Percentiles rank a stretch among this genome's conserved stretches.
Evolutionary conservation across 2,113 vertebrate species (phyloP).

Genomic region (Sphaerodactylus townsendi): DNA sequence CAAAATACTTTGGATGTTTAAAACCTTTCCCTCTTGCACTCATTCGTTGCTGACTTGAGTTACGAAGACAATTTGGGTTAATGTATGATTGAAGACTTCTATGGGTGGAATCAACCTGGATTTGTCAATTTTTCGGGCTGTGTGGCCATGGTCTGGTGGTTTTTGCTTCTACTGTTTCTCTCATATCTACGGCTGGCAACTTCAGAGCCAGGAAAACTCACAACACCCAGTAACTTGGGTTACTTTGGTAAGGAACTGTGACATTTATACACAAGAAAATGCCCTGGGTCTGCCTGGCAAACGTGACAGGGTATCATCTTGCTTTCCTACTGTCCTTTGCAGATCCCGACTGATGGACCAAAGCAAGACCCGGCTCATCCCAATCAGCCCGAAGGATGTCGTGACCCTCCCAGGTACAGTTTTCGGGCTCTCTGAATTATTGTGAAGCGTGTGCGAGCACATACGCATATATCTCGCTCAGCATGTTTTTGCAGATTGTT

Average conservation of each 20-base stretch:
- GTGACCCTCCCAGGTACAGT: constrained; percentile 21
- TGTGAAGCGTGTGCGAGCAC: not conserved
- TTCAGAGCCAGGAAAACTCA: too few relatives aligned
- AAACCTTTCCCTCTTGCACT: too few relatives aligned
- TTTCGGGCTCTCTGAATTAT: not conserved
- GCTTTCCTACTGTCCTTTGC: not conserved
- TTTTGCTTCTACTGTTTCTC: too few relatives aligned
- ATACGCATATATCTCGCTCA: too few relatives aligned
- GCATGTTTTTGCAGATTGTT: not conserved
- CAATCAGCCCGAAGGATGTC: not conserved
- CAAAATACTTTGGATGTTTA: too few relatives aligned
- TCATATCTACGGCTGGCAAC: too few relatives aligned
- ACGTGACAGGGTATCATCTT: not conserved
- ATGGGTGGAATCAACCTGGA: too few relatives aligned
- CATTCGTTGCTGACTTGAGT: too few relatives aligned
- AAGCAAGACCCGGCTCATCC: not conserved
- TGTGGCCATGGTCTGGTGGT: too few relatives aligned
- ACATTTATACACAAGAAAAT: not conserved
- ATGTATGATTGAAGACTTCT: too few relatives aligned
- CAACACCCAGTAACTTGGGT: too few relatives aligned
- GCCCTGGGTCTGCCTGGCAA: not conserved
- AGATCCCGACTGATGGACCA: constrained; percentile 1
- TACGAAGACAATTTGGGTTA: not conserved
- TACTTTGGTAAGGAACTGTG: not conserved
- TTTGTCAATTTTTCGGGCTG: too few relatives aligned